Evolutionary conservation across 1,140 invertebrate species (phyloP), one percentile per base, ranked within the genome.

Genomic region (Bemisia tabaci): DNA sequence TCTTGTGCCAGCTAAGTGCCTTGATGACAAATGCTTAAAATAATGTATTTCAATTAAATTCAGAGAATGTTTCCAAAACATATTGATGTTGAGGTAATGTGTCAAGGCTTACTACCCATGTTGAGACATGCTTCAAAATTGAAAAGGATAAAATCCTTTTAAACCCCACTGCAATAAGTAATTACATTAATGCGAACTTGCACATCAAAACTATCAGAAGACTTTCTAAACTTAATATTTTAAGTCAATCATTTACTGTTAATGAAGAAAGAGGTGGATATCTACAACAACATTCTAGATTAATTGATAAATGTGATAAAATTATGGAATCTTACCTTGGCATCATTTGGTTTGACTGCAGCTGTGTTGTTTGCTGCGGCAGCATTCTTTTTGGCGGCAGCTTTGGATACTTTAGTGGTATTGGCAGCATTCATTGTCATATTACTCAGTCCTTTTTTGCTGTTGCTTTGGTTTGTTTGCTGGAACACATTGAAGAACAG

Each of bases 341-440:
- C 82, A 74, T 85, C 83, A 17, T 82, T 84, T 73, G 83, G 82
- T 67, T 83, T 79, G 22, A 82, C 82, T 60, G 82, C 82, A 67
- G 78, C 68, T 82, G 80, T 26, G 75, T 68, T 72, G 78, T 80
- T 39, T 76, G 70, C 1, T 73, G 74, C 22, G 74, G 68, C 66
- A 75, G 62, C 69, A 60, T 61, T 66, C 39, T 27, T 71, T 63
- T 73, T 78, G 72, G 39, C 65, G 39, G 60, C 76, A 60, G 76
- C 79, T 61, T 65, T 81, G 67, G 72, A 72, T 22, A 25, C 25
- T 39, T 26, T 65, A 11, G 26, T 65, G 22, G 64, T 63, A 27
- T 26, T 65, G 23, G 64, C 23, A 27, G 27, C 39, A 62, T 63
- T 61, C 2, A 63, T 27, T 1, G 60, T 64, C 17, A 60, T 33